phyloP scores from a whole-genome alignment of 2,113 vertebrate species.

The Notechis scutatus region DNA sequence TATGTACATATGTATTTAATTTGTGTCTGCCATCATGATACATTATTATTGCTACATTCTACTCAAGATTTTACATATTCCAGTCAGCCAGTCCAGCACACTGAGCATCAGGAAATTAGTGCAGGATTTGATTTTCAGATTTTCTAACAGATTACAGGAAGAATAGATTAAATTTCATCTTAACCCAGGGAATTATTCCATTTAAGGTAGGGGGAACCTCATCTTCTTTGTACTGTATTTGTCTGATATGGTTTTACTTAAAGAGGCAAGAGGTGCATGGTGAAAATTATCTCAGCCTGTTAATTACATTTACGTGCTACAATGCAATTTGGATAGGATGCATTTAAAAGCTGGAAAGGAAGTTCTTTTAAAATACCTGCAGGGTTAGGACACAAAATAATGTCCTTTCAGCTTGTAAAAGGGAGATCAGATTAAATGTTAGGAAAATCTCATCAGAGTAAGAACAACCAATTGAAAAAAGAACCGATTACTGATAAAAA shows the following conservation, averaged over 20 bases:
- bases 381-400: neutral
- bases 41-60: neutral
- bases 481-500: neutral
- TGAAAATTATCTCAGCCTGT: constrained; percentile 27
- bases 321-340: constrained; percentile 34
- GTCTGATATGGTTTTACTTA: constrained; percentile 13
- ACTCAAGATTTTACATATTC: neutral
- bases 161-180: constrained; percentile 31
- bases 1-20: neutral
- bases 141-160: neutral
- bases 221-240: constrained; percentile 5
- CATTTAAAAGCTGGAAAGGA: neutral
- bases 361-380: constrained; percentile 19
- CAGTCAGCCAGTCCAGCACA: neutral
- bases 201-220: neutral
- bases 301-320: constrained; percentile 45
- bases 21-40: neutral
- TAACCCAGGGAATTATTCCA: constrained; percentile 35
- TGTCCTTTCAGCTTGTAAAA: neutral
- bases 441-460: neutral
- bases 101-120: neutral
- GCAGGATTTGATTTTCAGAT: neutral
- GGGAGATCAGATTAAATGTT: neutral
- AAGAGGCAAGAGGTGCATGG: constrained; percentile 19
- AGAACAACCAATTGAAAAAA: neutral